Conservation (phyloP, 2,113 vertebrate species). For the Noturus placidus region DNA sequence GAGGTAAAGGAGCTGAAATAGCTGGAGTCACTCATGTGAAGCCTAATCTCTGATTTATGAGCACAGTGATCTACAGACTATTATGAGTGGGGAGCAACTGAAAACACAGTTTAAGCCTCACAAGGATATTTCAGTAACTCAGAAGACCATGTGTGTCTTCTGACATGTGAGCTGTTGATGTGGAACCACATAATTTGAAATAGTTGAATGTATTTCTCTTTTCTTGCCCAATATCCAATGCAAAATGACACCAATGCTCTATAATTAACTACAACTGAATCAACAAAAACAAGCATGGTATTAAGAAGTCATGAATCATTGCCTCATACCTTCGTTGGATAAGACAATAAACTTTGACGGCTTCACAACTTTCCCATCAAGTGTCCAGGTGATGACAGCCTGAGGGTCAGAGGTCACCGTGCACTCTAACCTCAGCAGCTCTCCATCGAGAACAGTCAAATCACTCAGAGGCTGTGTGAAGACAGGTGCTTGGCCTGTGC, state of each 20-base stretch:
- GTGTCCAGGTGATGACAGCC: slow-evolving; percentile 77
- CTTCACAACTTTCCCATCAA: slow-evolving; percentile 82
- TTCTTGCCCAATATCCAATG: not conserved
- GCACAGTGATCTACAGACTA: slow-evolving; percentile 23
- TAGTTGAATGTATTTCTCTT: not conserved
- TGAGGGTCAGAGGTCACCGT: slow-evolving; percentile 76
- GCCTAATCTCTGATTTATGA: slow-evolving; percentile 21
- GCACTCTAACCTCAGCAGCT: slow-evolving; percentile 79
- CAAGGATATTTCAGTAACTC: not conserved
- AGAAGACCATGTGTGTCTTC: not conserved
- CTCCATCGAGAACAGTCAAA: slow-evolving; percentile 74
- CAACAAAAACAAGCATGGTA: not conserved
- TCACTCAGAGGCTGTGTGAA: slow-evolving; percentile 79
- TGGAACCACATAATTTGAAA: not conserved
- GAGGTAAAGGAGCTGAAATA: slow-evolving; percentile 44
- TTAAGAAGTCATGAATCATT: not conserved
- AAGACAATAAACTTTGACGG: slow-evolving; percentile 79
- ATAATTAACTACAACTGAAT: not conserved
- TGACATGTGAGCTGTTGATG: not conserved
- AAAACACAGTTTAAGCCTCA: slow-evolving; percentile 28
- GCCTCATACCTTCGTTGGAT: slow-evolving; percentile 79
- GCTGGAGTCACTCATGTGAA: slow-evolving; percentile 27
- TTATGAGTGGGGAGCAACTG: not conserved
- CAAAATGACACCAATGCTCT: not conserved
- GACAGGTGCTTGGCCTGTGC: slow-evolving; percentile 58